Conservation (phyloP, 2,113 vertebrate species). For the Morone chrysops region DNA sequence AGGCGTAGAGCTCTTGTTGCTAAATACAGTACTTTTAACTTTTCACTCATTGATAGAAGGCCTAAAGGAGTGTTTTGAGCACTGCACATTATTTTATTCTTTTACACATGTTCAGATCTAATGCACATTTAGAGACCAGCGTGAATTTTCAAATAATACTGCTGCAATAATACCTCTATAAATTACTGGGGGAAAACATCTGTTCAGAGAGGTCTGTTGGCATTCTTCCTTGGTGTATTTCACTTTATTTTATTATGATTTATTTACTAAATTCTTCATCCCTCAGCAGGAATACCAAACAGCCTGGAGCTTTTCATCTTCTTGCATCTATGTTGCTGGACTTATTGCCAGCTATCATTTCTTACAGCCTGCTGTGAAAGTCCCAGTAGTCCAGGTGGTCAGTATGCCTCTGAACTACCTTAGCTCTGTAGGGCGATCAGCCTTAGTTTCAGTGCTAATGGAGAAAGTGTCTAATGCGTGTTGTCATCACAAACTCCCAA, state of each 20-base stretch:
- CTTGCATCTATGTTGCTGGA: background rate
- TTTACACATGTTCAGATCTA: background rate
- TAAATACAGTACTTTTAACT: background rate
- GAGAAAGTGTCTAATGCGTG: background rate
- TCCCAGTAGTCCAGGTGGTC: constrained; percentile 23
- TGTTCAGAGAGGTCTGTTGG: background rate
- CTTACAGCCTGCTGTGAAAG: background rate
- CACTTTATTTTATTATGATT: constrained; percentile 32
- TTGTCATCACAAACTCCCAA: constrained; percentile 10
- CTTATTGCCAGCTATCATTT: background rate
- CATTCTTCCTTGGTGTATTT: constrained; percentile 15
- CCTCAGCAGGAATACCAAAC: constrained; percentile 28
- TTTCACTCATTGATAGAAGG: background rate
- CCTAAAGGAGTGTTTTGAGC: background rate
- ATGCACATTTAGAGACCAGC: background rate
- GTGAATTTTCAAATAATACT: background rate
- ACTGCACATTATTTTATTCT: background rate
- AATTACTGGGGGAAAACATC: constrained; percentile 18
- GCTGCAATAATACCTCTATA: background rate
- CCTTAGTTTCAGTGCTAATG: background rate
- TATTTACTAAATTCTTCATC: constrained; percentile 16
- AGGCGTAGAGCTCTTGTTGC: background rate
- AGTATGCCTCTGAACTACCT: constrained; percentile 1
- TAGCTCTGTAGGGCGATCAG: background rate
- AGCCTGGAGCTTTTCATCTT: constrained; percentile 16